Evolutionary conservation across 2,113 vertebrate species (phyloP).

Genomic region (Heteronetta atricapilla): DNA sequence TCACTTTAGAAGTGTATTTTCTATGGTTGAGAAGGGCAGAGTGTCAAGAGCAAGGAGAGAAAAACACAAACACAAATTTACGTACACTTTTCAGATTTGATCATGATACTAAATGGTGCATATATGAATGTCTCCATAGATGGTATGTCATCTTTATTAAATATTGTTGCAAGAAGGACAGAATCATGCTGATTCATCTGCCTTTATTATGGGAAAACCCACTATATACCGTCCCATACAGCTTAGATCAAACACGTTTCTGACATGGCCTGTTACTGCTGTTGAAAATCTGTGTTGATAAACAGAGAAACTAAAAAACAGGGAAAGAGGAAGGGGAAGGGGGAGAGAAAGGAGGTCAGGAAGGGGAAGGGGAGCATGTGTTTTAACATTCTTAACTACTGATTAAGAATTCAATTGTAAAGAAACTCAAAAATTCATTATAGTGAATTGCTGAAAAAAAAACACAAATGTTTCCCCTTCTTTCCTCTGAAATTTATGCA

Average conservation of each 20-base stretch:
- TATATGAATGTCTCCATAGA: background rate
- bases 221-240: background rate
- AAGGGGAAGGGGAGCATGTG: background rate
- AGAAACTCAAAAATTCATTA: background rate
- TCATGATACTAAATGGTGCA: background rate
- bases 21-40: background rate
- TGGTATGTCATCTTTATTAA: background rate
- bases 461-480: background rate
- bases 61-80: background rate
- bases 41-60: background rate
- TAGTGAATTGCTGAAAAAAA: background rate
- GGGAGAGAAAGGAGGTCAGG: no score
- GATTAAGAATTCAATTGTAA: background rate
- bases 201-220: background rate
- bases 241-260: background rate
- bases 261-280: background rate
- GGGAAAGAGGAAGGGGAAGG: no score
- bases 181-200: background rate
- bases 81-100: background rate
- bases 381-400: background rate
- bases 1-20: background rate
- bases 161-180: conserved; percentile 3
- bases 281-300: background rate
- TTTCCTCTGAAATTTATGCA: background rate
- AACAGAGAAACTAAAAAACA: background rate